Evolutionary conservation across 2,888 invertebrate species (phyloP).

Genomic region (Pyrochroa serraticornis): DNA sequence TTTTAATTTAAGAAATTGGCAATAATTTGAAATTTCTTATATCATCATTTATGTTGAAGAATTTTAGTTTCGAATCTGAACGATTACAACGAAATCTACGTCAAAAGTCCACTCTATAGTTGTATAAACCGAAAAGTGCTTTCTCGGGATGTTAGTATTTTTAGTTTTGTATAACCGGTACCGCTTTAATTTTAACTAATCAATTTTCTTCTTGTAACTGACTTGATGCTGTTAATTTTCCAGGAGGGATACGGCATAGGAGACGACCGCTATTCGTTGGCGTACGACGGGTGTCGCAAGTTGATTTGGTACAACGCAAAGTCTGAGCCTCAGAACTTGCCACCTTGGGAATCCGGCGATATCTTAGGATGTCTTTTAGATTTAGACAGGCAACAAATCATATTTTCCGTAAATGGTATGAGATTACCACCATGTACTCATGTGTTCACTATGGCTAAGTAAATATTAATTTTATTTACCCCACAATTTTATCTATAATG

Average conservation of each 20-base stretch:
- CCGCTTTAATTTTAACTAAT: too few species aligned
- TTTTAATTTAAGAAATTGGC: too few species aligned
- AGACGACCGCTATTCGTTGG: conserved; percentile 86
- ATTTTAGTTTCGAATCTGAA: too few species aligned
- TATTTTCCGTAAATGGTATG: conserved; percentile 84
- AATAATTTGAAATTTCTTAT: too few species aligned
- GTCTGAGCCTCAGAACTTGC: conserved; percentile 64
- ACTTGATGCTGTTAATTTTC: conserved; percentile 19
- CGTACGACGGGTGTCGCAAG: conserved; percentile 91
- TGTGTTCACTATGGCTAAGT: conserved; percentile 80
- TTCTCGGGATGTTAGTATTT: too few species aligned
- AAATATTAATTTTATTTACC: conserved; percentile 40
- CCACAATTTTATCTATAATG: not conserved
- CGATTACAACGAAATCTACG: too few species aligned
- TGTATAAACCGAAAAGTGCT: too few species aligned
- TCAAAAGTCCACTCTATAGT: too few species aligned
- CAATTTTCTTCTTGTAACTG: too few species aligned
- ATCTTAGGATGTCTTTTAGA: conserved; percentile 85
- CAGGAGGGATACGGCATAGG: conserved; percentile 96
- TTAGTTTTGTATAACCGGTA: too few species aligned
- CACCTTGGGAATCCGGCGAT: conserved; percentile 84
- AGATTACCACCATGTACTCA: conserved; percentile 72
- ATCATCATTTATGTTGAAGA: too few species aligned
- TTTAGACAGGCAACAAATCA: conserved; percentile 71
- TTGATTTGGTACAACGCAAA: conserved; percentile 89